These are phyloP conservation scores for Cydia splendana DNA, from an alignment of 1,140 invertebrate genomes.

Conservation along the genomic window DNA sequence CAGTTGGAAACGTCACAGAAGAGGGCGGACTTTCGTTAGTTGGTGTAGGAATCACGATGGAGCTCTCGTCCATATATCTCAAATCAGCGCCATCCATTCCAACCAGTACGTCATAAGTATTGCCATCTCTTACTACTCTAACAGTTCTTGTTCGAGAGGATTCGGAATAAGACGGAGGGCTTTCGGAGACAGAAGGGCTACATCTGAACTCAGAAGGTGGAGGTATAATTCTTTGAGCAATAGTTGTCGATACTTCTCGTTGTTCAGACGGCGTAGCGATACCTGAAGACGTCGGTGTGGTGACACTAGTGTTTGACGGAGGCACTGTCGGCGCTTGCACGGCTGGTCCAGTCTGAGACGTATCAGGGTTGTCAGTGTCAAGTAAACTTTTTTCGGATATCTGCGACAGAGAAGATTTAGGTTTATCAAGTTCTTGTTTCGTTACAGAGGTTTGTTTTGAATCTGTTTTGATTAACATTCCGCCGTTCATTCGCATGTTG, in stretches of 20 bases:
- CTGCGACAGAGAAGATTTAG: constrained; percentile 82
- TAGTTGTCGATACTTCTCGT: constrained; percentile 78
- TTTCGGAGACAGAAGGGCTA: constrained; percentile 83
- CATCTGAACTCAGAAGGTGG: constrained; percentile 87
- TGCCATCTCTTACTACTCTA: constrained; percentile 79
- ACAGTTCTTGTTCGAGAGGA: constrained; percentile 81
- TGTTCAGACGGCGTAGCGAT: constrained; percentile 70
- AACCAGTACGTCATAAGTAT: constrained; percentile 87
- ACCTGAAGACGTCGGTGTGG: constrained; percentile 69
- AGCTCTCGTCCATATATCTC: constrained; percentile 94
- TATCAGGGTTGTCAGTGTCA: constrained; percentile 81
- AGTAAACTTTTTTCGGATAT: constrained; percentile 84
- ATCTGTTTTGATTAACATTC: constrained; percentile 77
- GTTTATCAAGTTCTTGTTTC: constrained; percentile 65
- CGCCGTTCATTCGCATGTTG: constrained; percentile 81
- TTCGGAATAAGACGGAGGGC: constrained; percentile 81
- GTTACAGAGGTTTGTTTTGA: constrained; percentile 59
- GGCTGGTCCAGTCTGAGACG: constrained; percentile 56
- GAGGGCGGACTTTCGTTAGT: constrained; percentile 87
- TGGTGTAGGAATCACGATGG: constrained; percentile 88
- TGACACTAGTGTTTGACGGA: constrained; percentile 59
- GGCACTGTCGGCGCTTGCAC: constrained; percentile 58
- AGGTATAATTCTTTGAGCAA: constrained; percentile 85
- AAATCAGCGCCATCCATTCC: constrained; percentile 90
- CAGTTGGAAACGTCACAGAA: constrained; percentile 81